Percentiles rank a stretch among this genome's conserved stretches.
Evolutionary conservation across 1,140 invertebrate species (phyloP).

Genomic region (Calliopsis andreniformis): DNA sequence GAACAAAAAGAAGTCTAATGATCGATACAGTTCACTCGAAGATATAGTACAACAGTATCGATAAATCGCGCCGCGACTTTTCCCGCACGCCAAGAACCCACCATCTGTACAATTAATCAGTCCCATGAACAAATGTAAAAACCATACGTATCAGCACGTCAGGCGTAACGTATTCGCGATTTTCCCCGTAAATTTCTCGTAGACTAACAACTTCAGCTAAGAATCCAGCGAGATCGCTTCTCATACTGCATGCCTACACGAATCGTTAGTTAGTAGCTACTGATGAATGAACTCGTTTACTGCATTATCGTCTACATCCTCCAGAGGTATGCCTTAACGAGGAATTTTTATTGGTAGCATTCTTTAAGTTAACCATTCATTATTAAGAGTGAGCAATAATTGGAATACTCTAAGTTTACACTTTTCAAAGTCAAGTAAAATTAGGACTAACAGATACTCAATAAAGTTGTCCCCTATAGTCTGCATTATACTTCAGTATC

Average conservation of each 20-base stretch:
- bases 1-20: not conserved
- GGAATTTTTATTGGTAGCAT: too few relatives aligned
- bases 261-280: slow-evolving; percentile 7
- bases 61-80: not conserved
- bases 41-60: not conserved
- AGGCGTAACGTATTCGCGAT: slow-evolving; percentile 10
- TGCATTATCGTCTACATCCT: not conserved
- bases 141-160: not conserved
- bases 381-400: too few relatives aligned
- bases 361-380: too few relatives aligned
- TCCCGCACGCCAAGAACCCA: too few relatives aligned
- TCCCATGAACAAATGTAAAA: not conserved
- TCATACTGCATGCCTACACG: not conserved
- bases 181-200: slow-evolving; percentile 24
- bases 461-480: too few relatives aligned
- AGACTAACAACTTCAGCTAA: slow-evolving; percentile 20
- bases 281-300: not conserved
- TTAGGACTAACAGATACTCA: too few relatives aligned
- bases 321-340: too few relatives aligned
- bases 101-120: not conserved
- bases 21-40: not conserved
- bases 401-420: too few relatives aligned
- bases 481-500: too few relatives aligned
- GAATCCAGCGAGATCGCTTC: not conserved
- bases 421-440: too few relatives aligned